Evolutionary conservation across 1,140 invertebrate genomes (phyloP).

Genomic region (Drosophila kurseongensis): DNA sequence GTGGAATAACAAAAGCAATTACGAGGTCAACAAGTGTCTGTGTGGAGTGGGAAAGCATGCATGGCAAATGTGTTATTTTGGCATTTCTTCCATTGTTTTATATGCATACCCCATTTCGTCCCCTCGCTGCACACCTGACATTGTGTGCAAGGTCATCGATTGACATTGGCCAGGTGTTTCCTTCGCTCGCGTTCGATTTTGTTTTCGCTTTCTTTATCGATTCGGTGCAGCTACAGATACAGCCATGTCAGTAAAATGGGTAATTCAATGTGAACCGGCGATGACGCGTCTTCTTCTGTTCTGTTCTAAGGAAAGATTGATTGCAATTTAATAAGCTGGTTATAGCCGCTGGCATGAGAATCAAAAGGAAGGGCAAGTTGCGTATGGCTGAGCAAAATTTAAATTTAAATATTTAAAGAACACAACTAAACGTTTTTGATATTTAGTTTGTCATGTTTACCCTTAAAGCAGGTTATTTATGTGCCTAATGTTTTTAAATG

Average conservation of each 20-base stretch:
- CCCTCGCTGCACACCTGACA: conserved; percentile 24
- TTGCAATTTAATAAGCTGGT: conserved; percentile 53
- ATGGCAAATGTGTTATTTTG: conserved; percentile 39
- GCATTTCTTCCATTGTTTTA: conserved; percentile 30
- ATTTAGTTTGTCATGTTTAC: too few species aligned
- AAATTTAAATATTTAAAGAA: neutral
- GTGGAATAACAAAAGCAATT: conserved; percentile 11
- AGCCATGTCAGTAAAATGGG: conserved; percentile 29
- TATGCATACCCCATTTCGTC: neutral
- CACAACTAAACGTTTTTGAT: too few species aligned
- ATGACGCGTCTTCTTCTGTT: conserved; percentile 22
- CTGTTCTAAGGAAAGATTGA: conserved; percentile 41
- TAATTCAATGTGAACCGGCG: conserved; percentile 32
- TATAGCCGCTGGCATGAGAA: neutral
- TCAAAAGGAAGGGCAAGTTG: neutral
- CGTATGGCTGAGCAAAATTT: neutral
- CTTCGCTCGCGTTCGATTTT: conserved; percentile 34
- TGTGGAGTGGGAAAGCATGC: conserved; percentile 9
- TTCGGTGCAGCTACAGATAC: conserved; percentile 10
- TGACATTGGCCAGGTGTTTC: conserved; percentile 65
- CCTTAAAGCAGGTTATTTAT: too few species aligned
- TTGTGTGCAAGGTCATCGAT: conserved; percentile 64
- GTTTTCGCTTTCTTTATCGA: conserved; percentile 50
- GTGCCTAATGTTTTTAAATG: too few species aligned
- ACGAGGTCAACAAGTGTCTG: conserved; percentile 70